Base-by-base conservation (phyloP, 1,140 invertebrate genomes). In the Drosophila pruinosa region DNA sequence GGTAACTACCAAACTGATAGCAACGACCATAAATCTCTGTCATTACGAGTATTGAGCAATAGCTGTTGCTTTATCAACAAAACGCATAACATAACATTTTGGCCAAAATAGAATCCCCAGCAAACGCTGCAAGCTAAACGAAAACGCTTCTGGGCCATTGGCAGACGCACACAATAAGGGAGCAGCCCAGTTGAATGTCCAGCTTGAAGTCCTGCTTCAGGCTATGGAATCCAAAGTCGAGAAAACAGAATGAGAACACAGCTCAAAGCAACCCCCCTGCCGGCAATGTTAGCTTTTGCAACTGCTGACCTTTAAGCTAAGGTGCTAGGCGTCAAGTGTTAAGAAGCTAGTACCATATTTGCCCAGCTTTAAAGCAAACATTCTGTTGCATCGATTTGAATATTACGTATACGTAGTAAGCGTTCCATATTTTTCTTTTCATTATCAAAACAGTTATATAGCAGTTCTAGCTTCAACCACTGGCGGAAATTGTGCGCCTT, bases 21-120 rank as follows among this genome's bases (percentile, higher is more conserved):
- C 67, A 39, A 52, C 5, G 41, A 1, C 14, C 61, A 71, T 70
- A 70, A 70, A 70, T 70, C 67, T 38, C 3, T 7, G 10, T 28
- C 41, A 56, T 70, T 70, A 70, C 22, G 67, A 56, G 50, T 64
- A 64, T 70, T 63, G 59, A 70, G 67, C 67, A 54, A 62, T 62
- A 69, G 59, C 67, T 47, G 65, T 41, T 54, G 57, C 45, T 45
- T 69, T 69, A 63, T 63, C 59, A 70, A 47, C 28, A 26, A 48
- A 24, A 15, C 17, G 12, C 39, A 41, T 21, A 28, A 52, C 34
- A 38, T 36, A 62, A 19, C 21, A 17, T 39, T 58, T 31, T 36
- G 17, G 8, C 15, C 41, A 52, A 64, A n/a, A 5, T 22, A 8
- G 21, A 57, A 19, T 12, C 36, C 22, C 10, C 10, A 38, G 15